A percentile compares a stretch with the other conserved stretches of the same genome.
Conservation (phyloP, 2,113 vertebrate species). For the Hylia prasina region DNA sequence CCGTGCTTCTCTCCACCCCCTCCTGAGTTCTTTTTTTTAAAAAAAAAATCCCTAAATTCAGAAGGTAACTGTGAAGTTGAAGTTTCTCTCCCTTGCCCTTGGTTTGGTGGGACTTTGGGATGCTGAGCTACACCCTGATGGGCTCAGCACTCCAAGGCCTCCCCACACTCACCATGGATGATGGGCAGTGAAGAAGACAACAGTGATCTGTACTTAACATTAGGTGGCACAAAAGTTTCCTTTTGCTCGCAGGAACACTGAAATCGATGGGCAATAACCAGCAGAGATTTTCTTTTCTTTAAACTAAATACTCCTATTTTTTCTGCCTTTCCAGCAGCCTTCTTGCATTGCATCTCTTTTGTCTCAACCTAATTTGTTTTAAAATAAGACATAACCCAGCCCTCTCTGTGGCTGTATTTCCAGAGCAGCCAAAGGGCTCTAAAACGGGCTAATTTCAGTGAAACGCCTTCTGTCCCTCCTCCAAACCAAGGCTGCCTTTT, state of each 20-base stretch:
- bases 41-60: not conserved
- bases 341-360: not conserved
- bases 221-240: slow-evolving; percentile 71
- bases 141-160: not conserved
- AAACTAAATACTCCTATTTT: not conserved
- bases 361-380: not conserved
- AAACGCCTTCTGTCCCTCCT: not conserved
- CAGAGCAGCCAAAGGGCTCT: not conserved
- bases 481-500: not conserved
- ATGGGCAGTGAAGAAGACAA: not conserved
- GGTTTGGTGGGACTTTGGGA: not conserved
- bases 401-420: not conserved
- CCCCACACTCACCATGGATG: fast-evolving
- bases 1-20: slow-evolving; percentile 10
- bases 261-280: not conserved
- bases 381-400: not conserved
- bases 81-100: not conserved
- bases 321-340: not conserved
- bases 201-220: slow-evolving; percentile 62
- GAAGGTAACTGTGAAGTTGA: not conserved
- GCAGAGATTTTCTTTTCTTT: slow-evolving; percentile 19
- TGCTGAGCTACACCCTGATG: not conserved
- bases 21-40: not conserved
- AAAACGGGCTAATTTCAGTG: not conserved
- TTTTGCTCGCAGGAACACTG: slow-evolving; percentile 10